Base-by-base conservation (phyloP, 2,888 invertebrate species). In the Pseudococcus jackbeardsleyi region DNA sequence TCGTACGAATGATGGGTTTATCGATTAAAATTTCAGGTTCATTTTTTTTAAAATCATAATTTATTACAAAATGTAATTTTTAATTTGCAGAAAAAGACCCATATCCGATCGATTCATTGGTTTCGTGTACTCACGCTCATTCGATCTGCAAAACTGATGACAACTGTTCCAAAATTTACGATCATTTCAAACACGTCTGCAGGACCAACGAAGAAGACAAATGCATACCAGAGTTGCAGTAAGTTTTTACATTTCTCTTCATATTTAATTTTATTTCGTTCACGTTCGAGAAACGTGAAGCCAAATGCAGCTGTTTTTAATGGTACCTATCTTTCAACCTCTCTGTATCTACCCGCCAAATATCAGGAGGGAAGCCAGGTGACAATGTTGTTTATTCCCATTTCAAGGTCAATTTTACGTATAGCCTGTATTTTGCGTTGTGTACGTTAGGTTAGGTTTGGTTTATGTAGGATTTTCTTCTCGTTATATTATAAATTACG, bases 91-190 rank as follows among this genome's bases (percentile, higher is more conserved):
- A 97, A 91, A 96, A 96, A 93, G 97, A 97, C 93, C 96, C 96
- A 89, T 96, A 96, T 92, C 96, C 96, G 64, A 95, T 96, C 90
- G 96, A 97, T 92, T 96, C 96, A 89, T 93, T 97, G 91, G 96
- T 96, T 89, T 96, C 96, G 90, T 97, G 97, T 93, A 96, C 96
- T 92, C 96, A 97, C 91, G 97, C 97, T 82, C 93, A 96, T 91
- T 95, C 94, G 91, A 96, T 96, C 90, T 97, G 97, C 92, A 84
- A 88, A 84, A 85, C 89, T 5, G 86, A 89, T 19, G 50, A 86
- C 2, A 88, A 89, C 3, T 89, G 89, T 50, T 89, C 86, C 12
- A 48, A 85, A 22, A 88, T 89, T 19, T 89, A 87, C 68, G 89
- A 89, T 39, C 82, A 88, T 68, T 89, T 88, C 42, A 89, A 88